Evolutionary conservation across 2,797 vertebrate genomes (phyloP), one percentile per base, ranked within the genome.

Genomic region (Molossus alvarezi): DNA sequence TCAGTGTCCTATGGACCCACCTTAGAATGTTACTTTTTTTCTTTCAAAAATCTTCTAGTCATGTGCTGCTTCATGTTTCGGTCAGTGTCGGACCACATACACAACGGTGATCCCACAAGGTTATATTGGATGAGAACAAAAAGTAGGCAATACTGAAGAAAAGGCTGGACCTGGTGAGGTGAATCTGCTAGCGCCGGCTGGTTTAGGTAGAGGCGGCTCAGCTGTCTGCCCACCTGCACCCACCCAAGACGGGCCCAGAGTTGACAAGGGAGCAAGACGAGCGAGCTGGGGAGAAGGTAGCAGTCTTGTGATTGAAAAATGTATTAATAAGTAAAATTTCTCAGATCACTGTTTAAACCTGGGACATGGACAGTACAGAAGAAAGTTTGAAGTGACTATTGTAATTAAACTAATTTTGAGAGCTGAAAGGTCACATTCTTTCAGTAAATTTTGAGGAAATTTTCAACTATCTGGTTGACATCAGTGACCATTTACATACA

Each of bases 291-390:
- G 37, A 45, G 57, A 8, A 18, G 77, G 14, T 75, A 51, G 27
- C 57, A 0, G 5, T 62, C 57, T 62, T 60, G 25, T 11, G 9
- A 62, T 57, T 91, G 57, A 57, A 64, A 86, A 67, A 29, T 92
- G 29, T 84, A 88, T 90, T 94, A 21, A 55, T 93, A 25, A 51
- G 57, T 58, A 51, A 90, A 90, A 95, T 14, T 87, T 20, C 57
- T 88, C 23, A 62, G 69, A 41, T 83, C 51, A 27, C 62, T 84
- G 93, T 90, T 93, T 51, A 76, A 94, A 90, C 51, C 21, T 90
- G 21, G 69, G 86, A 37, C 87, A 89, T 7, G 69, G 21, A 82
- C 92, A 15, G 12, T 76, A 81, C 9, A 85, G 25, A 75, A 76
- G 80, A 94, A 95, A 79, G 21, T 86, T 33, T 69, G 9, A 69